Conservation (phyloP, 2,797 vertebrate genomes). For the Myoxocephalus aenaeus region DNA sequence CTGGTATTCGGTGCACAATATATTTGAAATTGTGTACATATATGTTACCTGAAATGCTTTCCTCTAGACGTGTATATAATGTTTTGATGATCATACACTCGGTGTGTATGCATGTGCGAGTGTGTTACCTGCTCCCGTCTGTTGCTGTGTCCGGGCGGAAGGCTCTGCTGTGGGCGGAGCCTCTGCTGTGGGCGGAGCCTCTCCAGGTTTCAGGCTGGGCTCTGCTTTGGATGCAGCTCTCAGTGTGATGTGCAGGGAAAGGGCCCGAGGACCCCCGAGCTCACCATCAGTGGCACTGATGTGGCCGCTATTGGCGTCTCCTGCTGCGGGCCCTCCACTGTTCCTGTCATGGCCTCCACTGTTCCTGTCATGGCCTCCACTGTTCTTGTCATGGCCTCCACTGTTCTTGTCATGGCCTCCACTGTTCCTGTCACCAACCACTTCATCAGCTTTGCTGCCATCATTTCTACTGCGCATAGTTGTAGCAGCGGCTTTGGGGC, state of each 20-base stretch:
- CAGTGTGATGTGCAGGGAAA: conserved; percentile 67
- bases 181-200: conserved; percentile 1
- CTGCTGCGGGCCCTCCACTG: neutral
- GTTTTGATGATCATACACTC: neutral
- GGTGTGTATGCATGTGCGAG: neutral
- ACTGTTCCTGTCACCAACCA: neutral
- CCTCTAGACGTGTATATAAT: neutral
- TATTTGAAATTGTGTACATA: neutral
- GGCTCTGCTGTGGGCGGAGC: neutral
- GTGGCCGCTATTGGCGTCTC: neutral
- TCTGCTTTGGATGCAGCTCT: conserved; percentile 40
- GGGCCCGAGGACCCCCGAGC: conserved; percentile 69
- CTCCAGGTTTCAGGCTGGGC: neutral
- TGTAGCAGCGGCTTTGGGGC: neutral
- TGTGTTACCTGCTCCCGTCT: conserved; percentile 46
- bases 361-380: neutral
- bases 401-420: too few species aligned
- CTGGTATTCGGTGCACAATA: neutral
- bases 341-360: neutral
- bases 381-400: too few species aligned
- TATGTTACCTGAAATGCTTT: neutral
- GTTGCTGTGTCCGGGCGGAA: conserved; percentile 20
- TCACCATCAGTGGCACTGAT: conserved; percentile 17
- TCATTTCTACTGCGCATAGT: neutral
- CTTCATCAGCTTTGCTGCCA: neutral